These are phyloP conservation scores for Musca domestica DNA, from an alignment of 1,140 invertebrate genomes.

Conservation along the genomic window DNA sequence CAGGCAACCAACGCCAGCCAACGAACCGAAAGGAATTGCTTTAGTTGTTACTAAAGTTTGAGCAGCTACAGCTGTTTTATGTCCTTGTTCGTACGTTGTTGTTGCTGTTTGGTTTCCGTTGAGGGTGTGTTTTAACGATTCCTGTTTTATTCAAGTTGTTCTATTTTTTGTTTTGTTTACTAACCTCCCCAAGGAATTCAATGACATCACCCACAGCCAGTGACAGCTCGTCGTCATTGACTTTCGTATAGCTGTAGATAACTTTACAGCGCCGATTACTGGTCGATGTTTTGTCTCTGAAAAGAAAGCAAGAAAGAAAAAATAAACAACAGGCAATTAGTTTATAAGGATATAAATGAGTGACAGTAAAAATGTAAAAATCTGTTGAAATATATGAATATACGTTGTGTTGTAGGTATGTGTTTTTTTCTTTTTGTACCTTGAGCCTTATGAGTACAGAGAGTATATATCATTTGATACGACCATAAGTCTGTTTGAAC, in stretches of 20 bases:
- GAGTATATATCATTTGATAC: too few species aligned
- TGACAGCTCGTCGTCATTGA: conserved; percentile 87
- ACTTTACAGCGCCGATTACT: conserved; percentile 72
- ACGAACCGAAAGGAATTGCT: conserved; percentile 11
- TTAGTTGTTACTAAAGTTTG: conserved; percentile 8
- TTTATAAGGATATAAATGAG: too few species aligned
- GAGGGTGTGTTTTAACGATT: too few species aligned
- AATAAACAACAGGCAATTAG: background rate
- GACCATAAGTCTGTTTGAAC: too few species aligned
- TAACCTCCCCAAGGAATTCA: conserved; percentile 81
- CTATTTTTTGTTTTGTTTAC: conserved; percentile 26
- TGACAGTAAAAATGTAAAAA: too few species aligned
- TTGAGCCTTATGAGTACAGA: too few species aligned
- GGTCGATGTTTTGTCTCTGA: conserved; percentile 55
- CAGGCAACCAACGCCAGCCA: background rate
- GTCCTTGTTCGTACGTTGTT: too few species aligned
- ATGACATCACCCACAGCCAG: conserved; percentile 84
- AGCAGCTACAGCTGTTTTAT: too few species aligned
- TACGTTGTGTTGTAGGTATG: too few species aligned
- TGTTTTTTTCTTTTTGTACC: too few species aligned
- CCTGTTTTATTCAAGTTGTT: background rate
- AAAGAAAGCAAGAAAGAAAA: conserved; percentile 25
- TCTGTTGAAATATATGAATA: too few species aligned
- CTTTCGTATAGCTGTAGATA: conserved; percentile 86
- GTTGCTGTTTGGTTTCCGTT: too few species aligned